Conservation (phyloP, 2,888 invertebrate genomes). For the Eupithecia pulchellata region DNA sequence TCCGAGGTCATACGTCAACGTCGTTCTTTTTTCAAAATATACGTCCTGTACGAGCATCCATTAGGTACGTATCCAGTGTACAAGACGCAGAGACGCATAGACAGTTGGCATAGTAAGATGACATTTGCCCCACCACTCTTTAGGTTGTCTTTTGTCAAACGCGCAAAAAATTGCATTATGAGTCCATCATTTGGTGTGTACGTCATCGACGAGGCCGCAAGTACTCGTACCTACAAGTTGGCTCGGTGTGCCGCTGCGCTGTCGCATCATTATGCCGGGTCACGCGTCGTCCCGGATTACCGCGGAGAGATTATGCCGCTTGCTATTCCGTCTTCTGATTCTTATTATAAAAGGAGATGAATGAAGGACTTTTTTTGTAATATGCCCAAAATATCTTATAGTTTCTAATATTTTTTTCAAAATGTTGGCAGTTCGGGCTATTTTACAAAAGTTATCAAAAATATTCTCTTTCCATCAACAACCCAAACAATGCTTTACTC, state of each 20-base stretch:
- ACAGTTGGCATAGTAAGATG: neutral
- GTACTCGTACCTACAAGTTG: neutral
- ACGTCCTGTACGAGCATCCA: too few relatives aligned
- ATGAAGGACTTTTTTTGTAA: neutral
- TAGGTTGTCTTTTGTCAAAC: neutral
- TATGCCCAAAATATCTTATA: neutral
- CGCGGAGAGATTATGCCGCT: constrained; percentile 40
- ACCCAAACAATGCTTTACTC: constrained; percentile 28
- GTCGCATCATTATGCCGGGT: constrained; percentile 66
- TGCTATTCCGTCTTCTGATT: constrained; percentile 32
- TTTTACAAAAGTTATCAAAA: too few relatives aligned
- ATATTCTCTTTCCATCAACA: constrained; percentile 2
- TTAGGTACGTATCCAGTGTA: too few relatives aligned
- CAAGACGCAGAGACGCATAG: neutral
- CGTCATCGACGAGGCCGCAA: constrained; percentile 6
- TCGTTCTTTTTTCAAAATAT: too few relatives aligned
- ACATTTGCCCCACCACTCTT: neutral
- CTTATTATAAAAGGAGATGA: constrained; percentile 15
- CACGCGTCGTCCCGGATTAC: constrained; percentile 60
- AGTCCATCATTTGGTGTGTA: neutral
- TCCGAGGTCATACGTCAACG: too few relatives aligned
- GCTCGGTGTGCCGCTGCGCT: neutral
- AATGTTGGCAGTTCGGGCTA: too few relatives aligned
- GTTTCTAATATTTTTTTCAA: neutral
- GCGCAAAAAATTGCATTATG: neutral